Evolutionary conservation across 1,140 invertebrate species (phyloP), one percentile per base, ranked within the genome.

Genomic region (Danaus melanippus): DNA sequence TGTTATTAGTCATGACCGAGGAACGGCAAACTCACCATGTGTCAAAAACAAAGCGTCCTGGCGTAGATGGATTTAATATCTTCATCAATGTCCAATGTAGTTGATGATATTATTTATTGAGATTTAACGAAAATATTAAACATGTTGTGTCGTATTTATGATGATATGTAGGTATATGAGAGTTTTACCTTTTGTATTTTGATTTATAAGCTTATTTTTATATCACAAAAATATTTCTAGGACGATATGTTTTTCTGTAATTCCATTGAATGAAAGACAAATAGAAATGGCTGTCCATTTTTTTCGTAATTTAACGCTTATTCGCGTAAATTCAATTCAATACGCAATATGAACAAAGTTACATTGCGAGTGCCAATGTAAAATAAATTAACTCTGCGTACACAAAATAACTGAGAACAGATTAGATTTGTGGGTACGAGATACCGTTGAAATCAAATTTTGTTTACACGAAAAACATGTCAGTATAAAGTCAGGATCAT

Each of bases 381-480:
- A 62, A 62, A 60, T 59, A 61, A 61, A 61, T 55, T 45, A 47
- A 57, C 42, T 56, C 56, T 55, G 46, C 42, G 51, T 50, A 59
- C 46, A 60, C 44, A 64, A 61, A 62, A 63, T 63, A 62, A 57
- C 50, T 52, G 56, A 54, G 59, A 53, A 46, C 48, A 61, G 57
- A 71, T 61, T 57, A 62, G 53, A 62, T 62, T 63, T 60, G 53
- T 52, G 61, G 54, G 60, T 59, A 53, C 46, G 58, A 64, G 59
- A 60, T 70, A 61, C 54, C 44, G 60, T 53, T 53, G 45, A 69
- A 79, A 76, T 81, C 74, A 73, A 70, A 84, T 84, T 80, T 69
- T 61, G 55, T 74, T 76, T 67, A 75, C 67, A 75, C 70, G 71
- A 74, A 71, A 73, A 74, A 76, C 74, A 71, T 69, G 70, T 74